A percentile compares a stretch with the other conserved stretches of the same genome.
These are phyloP conservation scores for Melanotaenia maccullochi DNA, from an alignment of 2,797 vertebrate species.

Conservation along the genomic window DNA sequence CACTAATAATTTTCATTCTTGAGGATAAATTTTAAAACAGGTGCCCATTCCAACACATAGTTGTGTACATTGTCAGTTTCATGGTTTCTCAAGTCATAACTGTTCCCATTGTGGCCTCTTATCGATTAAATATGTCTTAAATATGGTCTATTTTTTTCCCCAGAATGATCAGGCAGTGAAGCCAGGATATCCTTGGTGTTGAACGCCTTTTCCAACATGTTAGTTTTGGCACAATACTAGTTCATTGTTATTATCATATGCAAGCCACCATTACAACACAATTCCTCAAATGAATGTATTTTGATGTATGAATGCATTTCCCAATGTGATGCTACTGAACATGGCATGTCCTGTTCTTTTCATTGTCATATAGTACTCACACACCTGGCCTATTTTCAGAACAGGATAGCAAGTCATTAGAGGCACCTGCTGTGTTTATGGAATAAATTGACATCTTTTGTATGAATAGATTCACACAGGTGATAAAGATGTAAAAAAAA, in stretches of 20 bases:
- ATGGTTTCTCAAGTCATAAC: too few relatives aligned
- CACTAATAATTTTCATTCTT: not conserved
- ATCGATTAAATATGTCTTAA: too few relatives aligned
- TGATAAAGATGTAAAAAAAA: conserved; percentile 18
- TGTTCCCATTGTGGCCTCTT: too few relatives aligned
- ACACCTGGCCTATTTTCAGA: conserved; percentile 15
- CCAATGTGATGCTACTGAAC: conserved; percentile 18
- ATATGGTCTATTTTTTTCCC: not conserved
- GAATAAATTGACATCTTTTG: conserved; percentile 15
- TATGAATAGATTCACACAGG: conserved; percentile 13
- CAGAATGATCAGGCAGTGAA: not conserved
- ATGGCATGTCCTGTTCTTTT: conserved; percentile 15
- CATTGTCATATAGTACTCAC: conserved; percentile 13
- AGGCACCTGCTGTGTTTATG: conserved; percentile 20
- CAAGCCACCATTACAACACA: not conserved
- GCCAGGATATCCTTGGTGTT: not conserved
- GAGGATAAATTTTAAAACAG: not conserved
- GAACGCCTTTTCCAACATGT: not conserved
- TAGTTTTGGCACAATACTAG: conserved; percentile 8
- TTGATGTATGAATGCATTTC: conserved; percentile 9
- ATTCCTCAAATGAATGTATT: conserved; percentile 3
- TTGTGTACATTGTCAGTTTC: too few relatives aligned
- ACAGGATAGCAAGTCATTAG: conserved; percentile 15
- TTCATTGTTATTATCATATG: conserved; percentile 1
- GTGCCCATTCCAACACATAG: not conserved